These are phyloP conservation scores for Meleagris gallopavo DNA, from an alignment of 2,113 vertebrate genomes.

Conservation along the genomic window DNA sequence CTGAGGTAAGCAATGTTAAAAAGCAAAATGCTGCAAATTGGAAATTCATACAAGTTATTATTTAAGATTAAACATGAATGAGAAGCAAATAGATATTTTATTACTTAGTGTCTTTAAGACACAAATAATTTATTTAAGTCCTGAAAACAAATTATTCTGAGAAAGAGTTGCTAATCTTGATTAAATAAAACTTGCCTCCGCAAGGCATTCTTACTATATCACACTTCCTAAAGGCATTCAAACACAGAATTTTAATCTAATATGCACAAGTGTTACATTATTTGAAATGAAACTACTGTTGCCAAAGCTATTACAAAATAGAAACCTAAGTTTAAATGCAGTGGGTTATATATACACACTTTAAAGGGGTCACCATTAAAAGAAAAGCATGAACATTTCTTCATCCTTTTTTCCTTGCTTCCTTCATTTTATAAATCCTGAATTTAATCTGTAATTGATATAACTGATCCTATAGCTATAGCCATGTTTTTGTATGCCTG, in stretches of 20 bases:
- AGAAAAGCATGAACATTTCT: neutral
- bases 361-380: neutral
- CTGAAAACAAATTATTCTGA: conserved; percentile 1
- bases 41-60: neutral
- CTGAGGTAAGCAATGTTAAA: neutral
- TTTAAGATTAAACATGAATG: neutral
- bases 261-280: neutral
- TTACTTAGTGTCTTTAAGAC: conserved; percentile 1
- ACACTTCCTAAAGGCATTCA: neutral
- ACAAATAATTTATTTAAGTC: conserved; percentile 1
- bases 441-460: neutral
- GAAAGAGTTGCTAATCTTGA: neutral
- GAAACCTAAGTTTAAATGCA: neutral
- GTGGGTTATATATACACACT: neutral
- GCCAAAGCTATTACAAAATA: neutral
- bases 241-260: neutral
- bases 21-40: neutral
- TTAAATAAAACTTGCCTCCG: neutral
- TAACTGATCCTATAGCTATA: neutral
- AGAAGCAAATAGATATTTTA: conserved; percentile 10
- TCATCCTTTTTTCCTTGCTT: neutral
- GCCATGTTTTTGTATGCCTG: neutral
- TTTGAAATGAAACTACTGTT: neutral
- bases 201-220: neutral
- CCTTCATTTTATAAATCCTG: neutral